These are phyloP conservation scores for Antidorcas marsupialis DNA, from an alignment of 2,113 vertebrate genomes.

Conservation along the genomic window DNA sequence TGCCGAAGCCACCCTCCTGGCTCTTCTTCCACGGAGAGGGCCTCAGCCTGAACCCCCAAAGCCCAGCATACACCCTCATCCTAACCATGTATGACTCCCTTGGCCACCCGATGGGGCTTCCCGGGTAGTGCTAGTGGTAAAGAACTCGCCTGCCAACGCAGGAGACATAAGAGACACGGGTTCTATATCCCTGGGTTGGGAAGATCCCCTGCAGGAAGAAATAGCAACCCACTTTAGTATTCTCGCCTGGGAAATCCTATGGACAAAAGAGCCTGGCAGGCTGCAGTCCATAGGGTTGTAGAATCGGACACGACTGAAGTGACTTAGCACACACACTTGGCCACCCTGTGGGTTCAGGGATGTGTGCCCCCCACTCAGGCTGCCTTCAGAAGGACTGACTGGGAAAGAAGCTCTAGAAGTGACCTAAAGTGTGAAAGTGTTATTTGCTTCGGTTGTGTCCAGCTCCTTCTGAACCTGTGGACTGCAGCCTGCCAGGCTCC, in stretches of 20 bases:
- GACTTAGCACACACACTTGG: not conserved
- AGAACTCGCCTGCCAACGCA: not conserved
- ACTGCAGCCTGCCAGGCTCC: not conserved
- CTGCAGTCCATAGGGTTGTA: not conserved
- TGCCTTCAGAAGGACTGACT: not conserved
- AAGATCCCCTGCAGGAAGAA: not conserved
- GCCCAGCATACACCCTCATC: not conserved
- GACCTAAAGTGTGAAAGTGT: not conserved
- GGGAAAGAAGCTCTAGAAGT: not conserved
- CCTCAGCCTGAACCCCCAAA: not conserved
- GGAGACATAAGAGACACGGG: not conserved
- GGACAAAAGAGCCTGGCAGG: not conserved
- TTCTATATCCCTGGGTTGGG: not conserved
- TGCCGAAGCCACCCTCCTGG: not conserved
- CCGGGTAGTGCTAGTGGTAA: not conserved
- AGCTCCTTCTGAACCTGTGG: not conserved
- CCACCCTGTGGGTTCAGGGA: not conserved
- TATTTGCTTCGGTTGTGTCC: not conserved
- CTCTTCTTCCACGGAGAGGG: not conserved
- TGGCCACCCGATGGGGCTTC: not conserved
- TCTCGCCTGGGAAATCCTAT: not conserved
- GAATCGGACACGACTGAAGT: not conserved
- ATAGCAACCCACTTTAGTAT: not conserved
- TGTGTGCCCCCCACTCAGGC: rapidly evolving
- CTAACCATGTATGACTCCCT: not conserved